Percentiles rank a stretch among this genome's conserved stretches.
Evolutionary conservation across 2,113 vertebrate genomes (phyloP).

Genomic region (Alces alces): DNA sequence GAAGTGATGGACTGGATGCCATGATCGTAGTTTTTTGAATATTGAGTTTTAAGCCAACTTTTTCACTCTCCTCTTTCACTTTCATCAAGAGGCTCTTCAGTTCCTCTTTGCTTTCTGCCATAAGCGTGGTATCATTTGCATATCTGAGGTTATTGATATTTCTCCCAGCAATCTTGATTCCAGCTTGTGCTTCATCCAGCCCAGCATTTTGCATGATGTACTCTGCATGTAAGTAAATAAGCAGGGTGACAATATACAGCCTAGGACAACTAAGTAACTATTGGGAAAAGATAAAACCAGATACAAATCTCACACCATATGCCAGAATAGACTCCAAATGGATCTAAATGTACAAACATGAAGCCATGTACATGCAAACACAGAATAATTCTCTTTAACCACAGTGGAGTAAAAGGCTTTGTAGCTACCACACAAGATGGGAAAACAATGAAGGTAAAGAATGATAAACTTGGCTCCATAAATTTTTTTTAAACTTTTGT

Average conservation of each 20-base stretch:
- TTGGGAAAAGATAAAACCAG: not conserved
- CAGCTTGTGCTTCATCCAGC: not conserved
- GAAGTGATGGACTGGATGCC: not conserved
- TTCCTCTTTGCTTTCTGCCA: not conserved
- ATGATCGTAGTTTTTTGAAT: not conserved
- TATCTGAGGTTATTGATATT: not conserved
- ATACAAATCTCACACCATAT: not conserved
- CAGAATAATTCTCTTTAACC: not conserved
- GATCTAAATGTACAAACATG: not conserved
- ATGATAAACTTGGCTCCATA: not conserved
- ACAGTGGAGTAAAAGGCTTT: not conserved
- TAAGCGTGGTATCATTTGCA: not conserved
- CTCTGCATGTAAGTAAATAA: not conserved
- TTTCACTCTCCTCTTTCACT: not conserved
- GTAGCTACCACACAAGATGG: no score
- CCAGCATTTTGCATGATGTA: not conserved
- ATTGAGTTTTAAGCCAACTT: not conserved
- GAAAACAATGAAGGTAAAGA: not conserved
- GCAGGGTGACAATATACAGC: not conserved
- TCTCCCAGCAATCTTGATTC: not conserved
- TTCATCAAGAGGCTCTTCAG: not conserved
- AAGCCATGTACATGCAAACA: rapidly evolving
- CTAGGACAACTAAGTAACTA: not conserved
- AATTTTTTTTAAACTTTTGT: not conserved
- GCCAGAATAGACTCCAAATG: not conserved